Percentiles rank a stretch among this genome's conserved stretches.
These are phyloP conservation scores for Gallinago solitaria DNA, from an alignment of 2,797 vertebrate genomes.

Conservation along the genomic window DNA sequence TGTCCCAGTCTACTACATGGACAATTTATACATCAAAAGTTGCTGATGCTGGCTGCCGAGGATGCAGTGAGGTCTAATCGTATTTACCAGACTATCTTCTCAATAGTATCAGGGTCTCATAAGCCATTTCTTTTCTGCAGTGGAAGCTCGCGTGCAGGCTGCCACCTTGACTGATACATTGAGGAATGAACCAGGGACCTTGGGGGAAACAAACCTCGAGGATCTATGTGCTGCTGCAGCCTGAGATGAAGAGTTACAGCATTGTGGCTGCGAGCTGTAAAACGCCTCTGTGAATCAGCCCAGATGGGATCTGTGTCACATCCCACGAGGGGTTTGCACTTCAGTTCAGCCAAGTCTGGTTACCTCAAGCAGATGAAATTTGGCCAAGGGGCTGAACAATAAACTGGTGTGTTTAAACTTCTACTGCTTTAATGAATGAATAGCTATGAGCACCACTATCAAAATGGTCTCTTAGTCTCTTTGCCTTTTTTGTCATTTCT, in stretches of 20 bases:
- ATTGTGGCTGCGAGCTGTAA: neutral
- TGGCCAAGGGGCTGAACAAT: neutral
- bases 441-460: neutral
- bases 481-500: neutral
- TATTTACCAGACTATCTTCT: neutral
- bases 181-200: neutral
- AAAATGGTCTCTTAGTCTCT: neutral
- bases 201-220: neutral
- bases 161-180: neutral
- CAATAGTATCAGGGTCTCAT: neutral
- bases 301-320: neutral
- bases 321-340: neutral
- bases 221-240: neutral
- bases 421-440: neutral
- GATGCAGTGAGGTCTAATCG: neutral
- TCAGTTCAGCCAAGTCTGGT: neutral
- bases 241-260: neutral
- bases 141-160: neutral
- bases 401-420: neutral
- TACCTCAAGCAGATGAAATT: neutral
- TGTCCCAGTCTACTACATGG: neutral
- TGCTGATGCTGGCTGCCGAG: neutral
- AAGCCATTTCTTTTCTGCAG: neutral
- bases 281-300: neutral
- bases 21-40: neutral